Evolutionary conservation across 1,140 invertebrate genomes (phyloP).

Genomic region (Elymnias hypermnestra): DNA sequence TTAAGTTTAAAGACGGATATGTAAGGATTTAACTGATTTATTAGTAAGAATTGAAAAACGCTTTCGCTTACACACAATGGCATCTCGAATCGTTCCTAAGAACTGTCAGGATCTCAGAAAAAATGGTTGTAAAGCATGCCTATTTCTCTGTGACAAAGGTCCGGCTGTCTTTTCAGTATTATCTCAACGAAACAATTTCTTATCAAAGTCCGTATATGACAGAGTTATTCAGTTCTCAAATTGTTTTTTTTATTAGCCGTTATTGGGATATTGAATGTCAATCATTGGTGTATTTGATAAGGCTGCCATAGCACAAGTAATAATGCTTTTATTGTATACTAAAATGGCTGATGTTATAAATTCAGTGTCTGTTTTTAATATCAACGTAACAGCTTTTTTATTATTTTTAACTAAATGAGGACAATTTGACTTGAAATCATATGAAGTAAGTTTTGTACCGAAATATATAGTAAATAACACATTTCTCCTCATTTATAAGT

Average conservation of each 20-base stretch:
- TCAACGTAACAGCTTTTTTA: too few species aligned
- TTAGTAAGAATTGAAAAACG: background rate
- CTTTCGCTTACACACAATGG: slow-evolving; percentile 8
- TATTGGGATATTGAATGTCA: slow-evolving; percentile 13
- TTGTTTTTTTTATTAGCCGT: slow-evolving; percentile 8
- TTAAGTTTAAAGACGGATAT: too few species aligned
- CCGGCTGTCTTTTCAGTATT: slow-evolving; percentile 22
- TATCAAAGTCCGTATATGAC: slow-evolving; percentile 10
- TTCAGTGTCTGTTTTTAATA: too few species aligned
- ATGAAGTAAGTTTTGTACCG: too few species aligned
- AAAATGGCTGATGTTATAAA: too few species aligned
- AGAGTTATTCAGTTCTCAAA: slow-evolving; percentile 11
- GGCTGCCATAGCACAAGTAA: too few species aligned
- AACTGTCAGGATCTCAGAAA: slow-evolving; percentile 33
- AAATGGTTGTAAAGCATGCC: slow-evolving; percentile 39
- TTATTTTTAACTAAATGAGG: too few species aligned
- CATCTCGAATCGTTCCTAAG: slow-evolving; percentile 30
- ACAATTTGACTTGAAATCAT: too few species aligned
- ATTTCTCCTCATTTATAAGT: too few species aligned
- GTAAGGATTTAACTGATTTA: too few species aligned
- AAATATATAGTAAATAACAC: too few species aligned
- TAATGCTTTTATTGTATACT: too few species aligned
- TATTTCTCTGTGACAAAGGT: slow-evolving; percentile 24
- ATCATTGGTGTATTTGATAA: slow-evolving; percentile 7
- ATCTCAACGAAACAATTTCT: slow-evolving; percentile 18